Conservation (phyloP, 2,113 vertebrate species). For the Narcine bancroftii region DNA sequence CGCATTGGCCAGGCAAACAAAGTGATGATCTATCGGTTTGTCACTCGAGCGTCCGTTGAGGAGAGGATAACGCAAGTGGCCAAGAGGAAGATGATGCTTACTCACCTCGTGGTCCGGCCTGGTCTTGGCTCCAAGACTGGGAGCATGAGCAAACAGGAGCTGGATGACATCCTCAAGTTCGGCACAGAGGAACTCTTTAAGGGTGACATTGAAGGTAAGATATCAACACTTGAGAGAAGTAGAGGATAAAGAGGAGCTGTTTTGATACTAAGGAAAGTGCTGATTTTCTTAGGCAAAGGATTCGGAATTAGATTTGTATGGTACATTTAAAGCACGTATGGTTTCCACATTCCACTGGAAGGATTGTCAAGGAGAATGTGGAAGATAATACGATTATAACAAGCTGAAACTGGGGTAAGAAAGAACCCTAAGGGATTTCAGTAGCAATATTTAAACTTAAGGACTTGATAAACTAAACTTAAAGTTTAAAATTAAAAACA, state of each 20-base stretch:
- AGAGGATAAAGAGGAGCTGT: background rate
- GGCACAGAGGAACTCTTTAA: constrained; percentile 94
- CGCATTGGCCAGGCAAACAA: constrained; percentile 94
- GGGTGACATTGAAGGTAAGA: constrained; percentile 78
- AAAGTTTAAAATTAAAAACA: too few species aligned
- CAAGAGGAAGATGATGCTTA: constrained; percentile 96
- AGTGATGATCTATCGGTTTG: constrained; percentile 96
- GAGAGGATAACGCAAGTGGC: constrained; percentile 93
- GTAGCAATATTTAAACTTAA: background rate
- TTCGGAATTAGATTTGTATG: background rate
- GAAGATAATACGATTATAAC: too few species aligned
- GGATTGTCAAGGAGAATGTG: too few species aligned
- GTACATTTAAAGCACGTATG: background rate
- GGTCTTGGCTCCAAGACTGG: constrained; percentile 91
- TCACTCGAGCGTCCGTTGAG: constrained; percentile 87
- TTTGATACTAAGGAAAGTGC: background rate
- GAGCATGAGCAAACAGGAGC: constrained; percentile 91
- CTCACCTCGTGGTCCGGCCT: constrained; percentile 83
- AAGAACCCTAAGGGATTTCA: background rate
- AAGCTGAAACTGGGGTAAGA: too few species aligned
- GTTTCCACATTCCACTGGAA: too few species aligned
- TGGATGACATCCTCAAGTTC: constrained; percentile 94
- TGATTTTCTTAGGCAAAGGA: background rate
- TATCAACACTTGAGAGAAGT: background rate
- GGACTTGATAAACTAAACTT: too few species aligned